Evolutionary conservation across 2,113 vertebrate genomes (phyloP), one percentile per base, ranked within the genome.

Genomic region (Terrapene triunguis): DNA sequence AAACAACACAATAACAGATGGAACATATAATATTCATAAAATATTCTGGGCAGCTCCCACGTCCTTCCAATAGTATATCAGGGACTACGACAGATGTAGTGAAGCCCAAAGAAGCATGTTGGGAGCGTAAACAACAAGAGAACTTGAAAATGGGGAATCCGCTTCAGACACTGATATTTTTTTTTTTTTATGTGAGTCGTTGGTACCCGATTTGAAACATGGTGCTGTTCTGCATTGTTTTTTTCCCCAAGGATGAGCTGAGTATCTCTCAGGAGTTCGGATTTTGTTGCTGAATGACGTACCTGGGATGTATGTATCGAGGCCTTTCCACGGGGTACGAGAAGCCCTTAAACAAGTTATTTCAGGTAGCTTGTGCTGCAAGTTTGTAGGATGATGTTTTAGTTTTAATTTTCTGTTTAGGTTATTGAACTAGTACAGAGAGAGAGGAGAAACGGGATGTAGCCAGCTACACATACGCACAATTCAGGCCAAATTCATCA

Each of bases 391-490:
- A 83, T 1, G 0, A n/a, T 88, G 83, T 85, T 95, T 93, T 35
- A 90, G 88, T 96, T 96, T 93, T 92, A 53, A 87, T 65, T 94
- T 89, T 55, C 53, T 90, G 95, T 96, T 94, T 53, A 87, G 80
- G 42, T 80, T 87, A 10, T 65, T 88, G 81, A 87, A 74, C 53
- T 57, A 89, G 81, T 92, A 93, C 72, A 93, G 81, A 87, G 81
- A 78, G 42, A 44, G 85, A 16, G 65, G 38, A 35, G 62, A 84
- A 94, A 85, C 82, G 79, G 72, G 79, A 89, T n/a, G 12, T 8
- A 57, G 76, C 78, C 80, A 89, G 86, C 25, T 25, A 94, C 78
- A 93, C 90, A 17, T 54, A 57, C 88, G 55, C 38, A 89, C 35
- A 10, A 80, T 86, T 92, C 65, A 86, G 55, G 55, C 90, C 29